These are phyloP conservation scores for Macrophya annulata DNA, from an alignment of 2,888 invertebrate species.

Conservation along the genomic window DNA sequence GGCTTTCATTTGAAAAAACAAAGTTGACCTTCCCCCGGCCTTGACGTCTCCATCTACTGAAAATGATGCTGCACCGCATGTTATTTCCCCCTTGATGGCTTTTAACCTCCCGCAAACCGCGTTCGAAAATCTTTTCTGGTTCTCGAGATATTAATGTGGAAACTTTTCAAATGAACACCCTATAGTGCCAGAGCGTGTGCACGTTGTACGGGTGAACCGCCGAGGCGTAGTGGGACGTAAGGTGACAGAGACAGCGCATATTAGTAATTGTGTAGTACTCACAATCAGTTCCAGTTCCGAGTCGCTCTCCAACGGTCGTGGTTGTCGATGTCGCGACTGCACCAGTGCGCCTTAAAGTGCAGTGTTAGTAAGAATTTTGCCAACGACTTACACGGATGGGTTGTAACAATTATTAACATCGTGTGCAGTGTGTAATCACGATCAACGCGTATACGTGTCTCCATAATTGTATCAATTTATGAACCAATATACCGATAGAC, in stretches of 20 bases:
- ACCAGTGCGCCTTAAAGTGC: background rate
- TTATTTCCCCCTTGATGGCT: too few species aligned
- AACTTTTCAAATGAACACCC: too few species aligned
- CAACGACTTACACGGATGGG: background rate
- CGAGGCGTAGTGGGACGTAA: conserved; percentile 21
- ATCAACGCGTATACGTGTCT: background rate
- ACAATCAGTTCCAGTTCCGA: conserved; percentile 54
- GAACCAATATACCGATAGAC: background rate
- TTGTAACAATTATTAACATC: background rate
- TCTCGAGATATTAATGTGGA: too few species aligned
- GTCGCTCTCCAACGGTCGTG: conserved; percentile 37
- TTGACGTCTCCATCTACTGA: too few species aligned
- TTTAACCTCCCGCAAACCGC: too few species aligned
- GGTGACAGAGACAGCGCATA: conserved; percentile 44
- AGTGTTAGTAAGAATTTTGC: background rate
- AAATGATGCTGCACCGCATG: too few species aligned
- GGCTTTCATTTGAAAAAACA: too few species aligned
- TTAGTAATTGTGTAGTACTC: conserved; percentile 44
- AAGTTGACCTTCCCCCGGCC: too few species aligned
- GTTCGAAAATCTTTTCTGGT: too few species aligned
- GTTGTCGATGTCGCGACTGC: background rate
- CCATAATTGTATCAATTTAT: background rate
- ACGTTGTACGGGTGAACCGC: background rate
- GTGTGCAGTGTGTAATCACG: background rate
- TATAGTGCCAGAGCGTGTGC: background rate